Evolutionary conservation across 2,113 vertebrate species (phyloP), one percentile per base, ranked within the genome.

Genomic region (Galbula dea): DNA sequence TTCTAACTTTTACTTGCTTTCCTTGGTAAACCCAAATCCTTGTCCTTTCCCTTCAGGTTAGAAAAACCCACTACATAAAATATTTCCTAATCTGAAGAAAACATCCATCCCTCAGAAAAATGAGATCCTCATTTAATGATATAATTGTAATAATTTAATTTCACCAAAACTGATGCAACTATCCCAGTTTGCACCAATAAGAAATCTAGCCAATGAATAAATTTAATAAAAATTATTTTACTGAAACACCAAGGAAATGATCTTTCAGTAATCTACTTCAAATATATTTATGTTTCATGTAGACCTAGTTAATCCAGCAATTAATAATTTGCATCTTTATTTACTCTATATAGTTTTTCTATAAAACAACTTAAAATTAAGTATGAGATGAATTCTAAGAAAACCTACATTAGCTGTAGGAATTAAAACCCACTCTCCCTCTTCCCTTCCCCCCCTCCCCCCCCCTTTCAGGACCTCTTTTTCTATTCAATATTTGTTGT

Each of bases 71-170:
- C 4, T 9, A 74, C 20, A 39, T 0, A 32, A 79, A 65, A 15
- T 54, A 49, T 58, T 90, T 4, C 9, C 27, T 62, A 86, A 62
- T 45, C 16, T 52, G 19, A 83, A 58, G 5, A 68, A n/a, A 83
- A 34, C 12, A 45, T 4, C 4, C 2, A 14, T 11, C 2, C 3
- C 4, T 3, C 7, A 3, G 2, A 8, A 54, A 57, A 71, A 8
- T 26, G 26, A 45, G 2, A 61, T 62, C 3, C 12, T 66, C 10
- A 39, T 49, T 46, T 76, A 66, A 34, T 58, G 10, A 37, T 4
- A 22, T 22, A 52, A 24, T 52, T 66, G 14, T 13, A 57, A 67
- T 49, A 3, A 46, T 46, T 84, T 67, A 30, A 41, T 4, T 54
- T 81, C 32, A 68, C 8, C 1, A 3, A 67, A 81, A 45, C 43